Base-by-base conservation (phyloP, 35 echinoderm and acorn worm species). In the Apostichopus parvimensis region DNA sequence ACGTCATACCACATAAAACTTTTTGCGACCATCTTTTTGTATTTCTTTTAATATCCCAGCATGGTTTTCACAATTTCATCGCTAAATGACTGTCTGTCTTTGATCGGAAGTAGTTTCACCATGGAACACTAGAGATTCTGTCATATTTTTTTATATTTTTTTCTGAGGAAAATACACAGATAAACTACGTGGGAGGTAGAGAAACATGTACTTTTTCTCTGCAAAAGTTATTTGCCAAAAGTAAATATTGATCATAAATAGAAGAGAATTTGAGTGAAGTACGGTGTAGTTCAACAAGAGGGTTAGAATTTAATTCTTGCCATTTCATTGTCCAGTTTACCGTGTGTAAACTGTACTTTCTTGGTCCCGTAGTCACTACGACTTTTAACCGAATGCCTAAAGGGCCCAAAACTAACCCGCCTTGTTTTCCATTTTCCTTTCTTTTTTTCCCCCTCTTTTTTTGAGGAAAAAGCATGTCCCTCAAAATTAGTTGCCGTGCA, bases 111-210 rank as follows among this genome's bases (percentile, higher is more conserved):
- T 53, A 55, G n/a, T 56, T 82, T 82, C 79, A 54, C 55, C 3
- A 18, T 82, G 24, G 2, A 82, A 56, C 9, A 45, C 34, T 45
- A 45, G 34, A 17, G 34, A 12, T 68, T 68, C 64, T 68, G 25
- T 82, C 14, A 82, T 9, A 34, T 17, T 45, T 45, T 45, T 45
- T 45, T 2, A 4, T 45, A 2, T 45, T 45, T 45, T 45, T 4
- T 45, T 45, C 28, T 55, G 79, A 55, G 10, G n/a, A 55, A 53
- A 18, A 9, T 6, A 53, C 2, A 17, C 55, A 56, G 15, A 53
- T 56, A 82, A 82, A 56, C 79, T 82, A n/a, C 54, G 79, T 82
- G 15, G 79, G 79, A 82, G 45, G 79, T 53, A 82, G 64, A 18
- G 17, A 82, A 82, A 82, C 45, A 82, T 28, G 79, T 82, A 17